Evolutionary conservation across 2,797 vertebrate species (phyloP).

Genomic region (Spea hammondii): DNA sequence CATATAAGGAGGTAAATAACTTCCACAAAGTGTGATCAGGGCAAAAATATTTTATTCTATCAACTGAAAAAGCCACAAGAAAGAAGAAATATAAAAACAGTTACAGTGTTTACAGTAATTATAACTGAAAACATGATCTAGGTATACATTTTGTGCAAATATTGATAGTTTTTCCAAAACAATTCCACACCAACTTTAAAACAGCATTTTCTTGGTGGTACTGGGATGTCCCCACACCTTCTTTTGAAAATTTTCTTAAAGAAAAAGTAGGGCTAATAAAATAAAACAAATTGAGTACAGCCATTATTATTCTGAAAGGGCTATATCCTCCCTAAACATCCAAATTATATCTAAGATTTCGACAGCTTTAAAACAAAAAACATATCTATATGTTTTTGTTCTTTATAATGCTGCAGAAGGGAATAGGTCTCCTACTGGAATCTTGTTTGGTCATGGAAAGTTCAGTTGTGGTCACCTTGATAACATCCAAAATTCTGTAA

Average conservation of each 20-base stretch:
- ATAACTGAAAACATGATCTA: conserved; percentile 24
- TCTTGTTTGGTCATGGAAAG: too few relatives aligned
- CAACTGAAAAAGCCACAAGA: conserved; percentile 32
- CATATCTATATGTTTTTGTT: too few relatives aligned
- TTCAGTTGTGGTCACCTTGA: too few relatives aligned
- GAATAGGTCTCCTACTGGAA: neutral
- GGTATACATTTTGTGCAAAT: conserved; percentile 26
- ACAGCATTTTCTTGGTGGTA: neutral
- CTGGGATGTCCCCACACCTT: neutral
- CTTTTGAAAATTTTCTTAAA: neutral
- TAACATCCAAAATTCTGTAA: too few relatives aligned
- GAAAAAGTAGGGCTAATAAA: neutral
- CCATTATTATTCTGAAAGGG: too few relatives aligned
- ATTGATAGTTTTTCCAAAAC: conserved; percentile 15
- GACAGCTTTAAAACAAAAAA: too few relatives aligned
- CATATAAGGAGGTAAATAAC: neutral
- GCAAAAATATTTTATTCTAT: conserved; percentile 45
- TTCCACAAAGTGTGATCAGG: neutral
- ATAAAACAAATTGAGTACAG: neutral
- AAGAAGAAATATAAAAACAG: neutral
- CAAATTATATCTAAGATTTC: too few relatives aligned
- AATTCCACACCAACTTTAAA: conserved; percentile 8
- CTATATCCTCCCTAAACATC: too few relatives aligned
- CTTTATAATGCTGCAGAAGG: neutral
- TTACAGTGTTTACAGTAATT: conserved; percentile 6